Conservation (phyloP, 2,113 vertebrate species). For the Takifugu bimaculatus region DNA sequence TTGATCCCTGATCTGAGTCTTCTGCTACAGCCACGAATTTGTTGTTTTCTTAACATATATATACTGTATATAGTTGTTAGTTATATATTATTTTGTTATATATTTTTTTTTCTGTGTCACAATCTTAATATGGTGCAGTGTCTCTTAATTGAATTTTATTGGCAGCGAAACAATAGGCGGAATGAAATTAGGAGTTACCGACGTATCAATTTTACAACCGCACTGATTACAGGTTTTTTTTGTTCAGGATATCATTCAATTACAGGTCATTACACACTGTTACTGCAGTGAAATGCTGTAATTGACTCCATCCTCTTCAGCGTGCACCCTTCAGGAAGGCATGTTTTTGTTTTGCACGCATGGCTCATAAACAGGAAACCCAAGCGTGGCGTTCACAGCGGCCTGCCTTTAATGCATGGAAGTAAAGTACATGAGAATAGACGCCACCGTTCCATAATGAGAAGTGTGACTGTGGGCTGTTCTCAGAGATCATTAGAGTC, state of each 20-base stretch:
- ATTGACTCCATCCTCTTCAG: not conserved
- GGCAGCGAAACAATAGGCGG: no score
- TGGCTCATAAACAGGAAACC: not conserved
- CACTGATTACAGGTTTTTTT: no score
- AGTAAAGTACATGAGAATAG: conserved; percentile 18
- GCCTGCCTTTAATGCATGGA: conserved; percentile 10
- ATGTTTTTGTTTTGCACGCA: not conserved
- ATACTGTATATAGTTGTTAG: no score
- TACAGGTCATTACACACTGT: no score
- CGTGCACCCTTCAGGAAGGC: not conserved
- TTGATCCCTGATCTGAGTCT: not conserved
- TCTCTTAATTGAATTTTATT: no score
- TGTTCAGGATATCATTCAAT: no score
- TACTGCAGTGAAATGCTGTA: not conserved
- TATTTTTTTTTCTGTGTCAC: no score
- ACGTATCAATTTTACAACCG: no score
- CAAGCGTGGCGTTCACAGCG: not conserved
- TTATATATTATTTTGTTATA: no score
- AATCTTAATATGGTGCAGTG: no score
- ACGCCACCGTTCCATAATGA: conserved; percentile 37
- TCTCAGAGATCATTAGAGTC: conserved; percentile 68
- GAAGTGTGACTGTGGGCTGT: conserved; percentile 44
- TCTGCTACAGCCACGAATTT: not conserved
- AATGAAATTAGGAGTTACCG: not conserved
- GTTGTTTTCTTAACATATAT: not conserved